Evolutionary conservation across 2,797 vertebrate species (phyloP), one percentile per base, ranked within the genome.

Genomic region (Fundulus diaphanus): DNA sequence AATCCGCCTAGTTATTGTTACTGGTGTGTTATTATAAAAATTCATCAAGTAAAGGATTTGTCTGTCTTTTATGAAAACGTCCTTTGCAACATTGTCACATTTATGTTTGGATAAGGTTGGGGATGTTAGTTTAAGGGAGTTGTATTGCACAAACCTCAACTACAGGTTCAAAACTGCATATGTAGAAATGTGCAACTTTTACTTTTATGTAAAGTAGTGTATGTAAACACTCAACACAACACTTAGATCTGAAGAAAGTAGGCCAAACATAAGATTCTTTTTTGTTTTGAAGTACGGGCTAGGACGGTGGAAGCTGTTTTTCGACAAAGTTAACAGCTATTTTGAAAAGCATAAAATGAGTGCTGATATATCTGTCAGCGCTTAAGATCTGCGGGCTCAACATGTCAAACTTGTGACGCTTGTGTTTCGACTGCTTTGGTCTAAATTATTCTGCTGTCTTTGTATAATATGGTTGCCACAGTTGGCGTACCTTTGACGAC

Each of bases 231-330:
- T 72, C 70, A 54, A 69, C 70, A 73, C 44, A 42, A 52, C 79
- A 42, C 61, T 12, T 51, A 77, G 54, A 81, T 86, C 79, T 78
- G 22, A 12, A 70, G 59, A 29, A 65, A 84, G 76, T 54, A 37
- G 51, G 68, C 68, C 65, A 72, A 76, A 84, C 49, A 67, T 65
- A 61, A 73, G 40, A 79, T 29, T 48, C 35, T 77, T 70, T 8
- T 68, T 49, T 71, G 82, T 54, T 76, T 68, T 85, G 82, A 84
- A 78, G 83, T 83, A 85, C 81, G 37, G 57, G 72, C 35, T 84
- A 31, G n/a, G 46, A 2, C 35, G n/a, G 27, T 61, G 75, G 67
- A 85, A 54, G 71, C 71, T 84, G 82, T 87, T 82, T 83, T 82
- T 83, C 77, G 67, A 75, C 57, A 85, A 72, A 73, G 75, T 15